Evolutionary conservation across 2,888 invertebrate species (phyloP).

Genomic region (Phyllotreta striolata): DNA sequence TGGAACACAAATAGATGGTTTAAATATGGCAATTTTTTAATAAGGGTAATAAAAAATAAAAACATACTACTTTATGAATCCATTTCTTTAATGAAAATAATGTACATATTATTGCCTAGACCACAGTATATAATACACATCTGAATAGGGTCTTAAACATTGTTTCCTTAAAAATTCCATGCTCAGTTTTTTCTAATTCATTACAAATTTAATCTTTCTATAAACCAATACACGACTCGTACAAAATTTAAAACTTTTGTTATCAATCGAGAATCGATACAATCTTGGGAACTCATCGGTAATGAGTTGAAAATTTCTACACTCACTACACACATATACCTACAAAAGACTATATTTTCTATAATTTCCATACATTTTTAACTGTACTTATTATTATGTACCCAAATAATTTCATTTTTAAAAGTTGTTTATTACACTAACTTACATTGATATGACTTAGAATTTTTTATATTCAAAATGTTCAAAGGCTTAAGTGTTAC

Average conservation of each 20-base stretch:
- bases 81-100: slow-evolving; percentile 65
- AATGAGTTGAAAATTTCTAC: slow-evolving; percentile 45
- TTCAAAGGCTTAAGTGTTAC: slow-evolving; percentile 45
- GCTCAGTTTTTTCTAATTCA: slow-evolving; percentile 41
- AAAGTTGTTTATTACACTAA: slow-evolving; percentile 40
- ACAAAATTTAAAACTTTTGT: slow-evolving; percentile 37
- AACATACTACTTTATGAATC: slow-evolving; percentile 54
- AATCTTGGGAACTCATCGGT: slow-evolving; percentile 30
- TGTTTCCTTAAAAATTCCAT: slow-evolving; percentile 30
- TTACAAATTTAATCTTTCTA: slow-evolving; percentile 38
- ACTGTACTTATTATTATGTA: slow-evolving; percentile 21
- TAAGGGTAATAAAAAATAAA: slow-evolving; percentile 22
- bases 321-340: slow-evolving; percentile 58
- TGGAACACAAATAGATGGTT: slow-evolving; percentile 29
- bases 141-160: slow-evolving; percentile 61
- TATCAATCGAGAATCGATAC: slow-evolving; percentile 23
- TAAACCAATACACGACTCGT: slow-evolving; percentile 40
- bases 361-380: slow-evolving; percentile 29
- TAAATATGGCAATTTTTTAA: slow-evolving; percentile 23
- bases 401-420: slow-evolving; percentile 26
- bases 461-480: slow-evolving; percentile 41
- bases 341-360: slow-evolving; percentile 43
- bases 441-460: slow-evolving; percentile 53
- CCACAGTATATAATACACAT: slow-evolving; percentile 62
- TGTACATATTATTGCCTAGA: slow-evolving; percentile 65